Base-by-base conservation (phyloP, 2,113 vertebrate genomes). In the Pterocles burchelli region DNA sequence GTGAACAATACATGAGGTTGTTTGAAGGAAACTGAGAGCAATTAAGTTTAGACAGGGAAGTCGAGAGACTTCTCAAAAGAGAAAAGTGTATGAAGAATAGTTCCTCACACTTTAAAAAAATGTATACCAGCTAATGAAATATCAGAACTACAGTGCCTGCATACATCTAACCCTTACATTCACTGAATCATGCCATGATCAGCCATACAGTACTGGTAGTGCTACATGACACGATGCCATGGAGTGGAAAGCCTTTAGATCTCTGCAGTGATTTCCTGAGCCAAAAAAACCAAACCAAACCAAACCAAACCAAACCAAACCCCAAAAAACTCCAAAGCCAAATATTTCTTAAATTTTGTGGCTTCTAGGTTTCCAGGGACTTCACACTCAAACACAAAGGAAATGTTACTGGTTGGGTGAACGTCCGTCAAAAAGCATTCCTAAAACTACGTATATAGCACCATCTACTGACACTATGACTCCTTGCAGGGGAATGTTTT, bases 401-500 rank as follows among this genome's bases (percentile, higher is more conserved):
- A 80, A 90, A 36, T 6, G 6, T 11, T 68, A 48, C 0, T 26
- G 43, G 25, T 28, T 70, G 61, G 48, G 16, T 31, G 77, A 88
- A 70, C 33, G 62, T 15, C 10, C 8, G 55, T 16, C 3, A 24
- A 57, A 61, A 63, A 41, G 22, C 18, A 24, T 59, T 81, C 19
- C 25, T 54, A 81, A 93, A 85, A 74, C 19, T 85, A 43, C 21
- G 85, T 49, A 24, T 21, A n/a, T 71, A 96, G 90, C 97, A 86
- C 97, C 97, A 97, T 90, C 97, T 97, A 96, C 57, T 89, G 97
- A 77, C 87, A 8, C 0, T 6, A 17, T 1, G 43, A 36, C 25
- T 49, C 34, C 68, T 68, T 77, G 85, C 93, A 91, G 29, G 43
- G 20, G 54, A 65, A 18, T 38, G 26, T 25, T 14, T 77, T 38